Evolutionary conservation across 2,113 vertebrate species (phyloP).

Genomic region (Dinomys branickii): DNA sequence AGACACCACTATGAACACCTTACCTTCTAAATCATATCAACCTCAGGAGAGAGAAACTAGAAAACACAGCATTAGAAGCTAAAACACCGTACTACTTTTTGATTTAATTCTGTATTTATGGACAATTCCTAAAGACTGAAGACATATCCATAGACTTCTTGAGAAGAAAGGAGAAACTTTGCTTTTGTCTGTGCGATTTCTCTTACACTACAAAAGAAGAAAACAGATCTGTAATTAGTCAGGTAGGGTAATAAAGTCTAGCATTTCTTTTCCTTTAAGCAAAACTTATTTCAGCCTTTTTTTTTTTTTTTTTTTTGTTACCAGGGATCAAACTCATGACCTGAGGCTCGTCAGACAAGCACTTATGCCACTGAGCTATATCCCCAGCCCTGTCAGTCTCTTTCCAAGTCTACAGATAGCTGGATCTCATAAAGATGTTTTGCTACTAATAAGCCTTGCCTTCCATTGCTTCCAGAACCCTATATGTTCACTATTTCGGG

Average conservation of each 20-base stretch:
- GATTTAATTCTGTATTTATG: neutral
- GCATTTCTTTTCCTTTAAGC: neutral
- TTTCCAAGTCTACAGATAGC: conserved; percentile 8
- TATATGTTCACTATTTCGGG: neutral
- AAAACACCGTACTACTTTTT: neutral
- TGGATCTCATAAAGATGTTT: neutral
- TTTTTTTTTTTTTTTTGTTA: no score
- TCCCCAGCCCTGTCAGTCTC: no score
- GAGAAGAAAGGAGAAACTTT: neutral
- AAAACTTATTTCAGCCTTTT: conserved; percentile 30
- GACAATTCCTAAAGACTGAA: neutral
- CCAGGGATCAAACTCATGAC: no score
- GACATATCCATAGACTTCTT: neutral
- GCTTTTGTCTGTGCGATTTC: neutral
- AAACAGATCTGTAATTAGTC: neutral
- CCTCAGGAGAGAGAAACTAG: neutral
- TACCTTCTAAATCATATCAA: conserved; percentile 25
- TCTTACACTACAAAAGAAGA: neutral
- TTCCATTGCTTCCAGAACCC: conserved; percentile 54
- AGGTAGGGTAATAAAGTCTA: neutral
- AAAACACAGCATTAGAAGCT: conserved; percentile 1
- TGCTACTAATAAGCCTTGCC: neutral
- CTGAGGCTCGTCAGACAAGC: no score
- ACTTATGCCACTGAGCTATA: no score
- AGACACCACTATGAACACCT: neutral